Conservation (phyloP, 2,113 vertebrate genomes). For the Crypturellus undulatus region DNA sequence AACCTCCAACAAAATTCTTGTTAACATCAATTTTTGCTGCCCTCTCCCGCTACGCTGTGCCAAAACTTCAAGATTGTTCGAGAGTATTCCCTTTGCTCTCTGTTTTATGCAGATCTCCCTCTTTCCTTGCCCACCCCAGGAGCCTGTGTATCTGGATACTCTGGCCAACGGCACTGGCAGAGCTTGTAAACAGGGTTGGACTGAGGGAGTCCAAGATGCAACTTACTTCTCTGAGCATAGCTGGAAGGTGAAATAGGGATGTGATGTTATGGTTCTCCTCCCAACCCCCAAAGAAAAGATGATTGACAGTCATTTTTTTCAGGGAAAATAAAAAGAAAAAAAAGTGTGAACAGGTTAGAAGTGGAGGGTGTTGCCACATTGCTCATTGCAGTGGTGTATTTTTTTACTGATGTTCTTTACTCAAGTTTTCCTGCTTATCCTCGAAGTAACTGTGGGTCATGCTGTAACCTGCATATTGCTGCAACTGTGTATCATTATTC, state of each 20-base stretch:
- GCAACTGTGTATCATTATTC: not conserved
- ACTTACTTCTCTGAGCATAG: not conserved
- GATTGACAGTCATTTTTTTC: not conserved
- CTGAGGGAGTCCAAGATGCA: not conserved
- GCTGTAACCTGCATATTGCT: not conserved
- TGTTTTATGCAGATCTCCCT: not conserved
- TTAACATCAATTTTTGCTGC: not conserved
- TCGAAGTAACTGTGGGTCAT: not conserved
- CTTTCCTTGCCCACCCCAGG: not conserved
- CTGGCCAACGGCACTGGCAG: not conserved
- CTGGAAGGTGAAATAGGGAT: not conserved
- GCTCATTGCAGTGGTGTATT: not conserved
- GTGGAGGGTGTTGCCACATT: not conserved
- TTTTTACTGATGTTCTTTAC: not conserved
- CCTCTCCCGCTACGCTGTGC: not conserved
- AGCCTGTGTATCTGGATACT: not conserved
- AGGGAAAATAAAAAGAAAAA: not conserved
- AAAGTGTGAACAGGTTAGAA: not conserved
- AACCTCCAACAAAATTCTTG: not conserved
- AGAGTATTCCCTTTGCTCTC: not conserved
- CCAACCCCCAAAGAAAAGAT: not conserved
- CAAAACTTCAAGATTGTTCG: not conserved
- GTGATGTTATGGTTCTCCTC: not conserved
- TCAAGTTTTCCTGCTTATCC: not conserved
- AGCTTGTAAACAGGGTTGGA: not conserved